Percentiles rank a stretch among this genome's conserved stretches.
These are phyloP conservation scores for Andricus quercusramuli DNA, from an alignment of 2,888 invertebrate species.

Conservation along the genomic window DNA sequence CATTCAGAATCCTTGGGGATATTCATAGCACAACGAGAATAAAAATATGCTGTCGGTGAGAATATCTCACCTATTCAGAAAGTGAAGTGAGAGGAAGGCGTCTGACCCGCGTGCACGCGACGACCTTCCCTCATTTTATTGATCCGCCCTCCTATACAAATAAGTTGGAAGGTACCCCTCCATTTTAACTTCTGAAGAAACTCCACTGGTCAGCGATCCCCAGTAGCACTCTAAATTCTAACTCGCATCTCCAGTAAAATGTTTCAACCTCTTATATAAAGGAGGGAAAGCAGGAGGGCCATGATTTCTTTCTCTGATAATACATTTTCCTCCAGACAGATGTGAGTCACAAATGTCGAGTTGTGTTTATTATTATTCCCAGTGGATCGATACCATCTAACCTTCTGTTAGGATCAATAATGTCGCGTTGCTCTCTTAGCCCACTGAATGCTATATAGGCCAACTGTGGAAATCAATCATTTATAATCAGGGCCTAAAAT, in stretches of 20 bases:
- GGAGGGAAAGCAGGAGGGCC: conserved; percentile 12
- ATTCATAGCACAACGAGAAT: conserved; percentile 34
- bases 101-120: conserved; percentile 72
- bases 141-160: conserved; percentile 75
- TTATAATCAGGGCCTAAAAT: background rate
- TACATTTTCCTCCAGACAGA: background rate
- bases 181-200: conserved; percentile 66
- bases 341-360: conserved; percentile 25
- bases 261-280: conserved; percentile 25
- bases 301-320: background rate
- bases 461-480: background rate
- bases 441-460: background rate
- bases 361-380: conserved; percentile 15
- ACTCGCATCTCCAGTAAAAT: conserved; percentile 12
- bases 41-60: conserved; percentile 38
- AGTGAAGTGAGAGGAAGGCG: conserved; percentile 67
- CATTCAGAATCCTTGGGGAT: conserved; percentile 33
- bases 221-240: conserved; percentile 34
- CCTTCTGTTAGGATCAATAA: conserved; percentile 13
- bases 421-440: background rate
- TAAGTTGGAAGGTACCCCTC: conserved; percentile 68
- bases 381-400: conserved; percentile 16
- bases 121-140: conserved; percentile 76
- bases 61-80: conserved; percentile 63
- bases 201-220: conserved; percentile 57